A percentile compares a stretch with the other conserved stretches of the same genome.
Conservation (phyloP, 2,888 invertebrate species). For the Saturnia pavonia region DNA sequence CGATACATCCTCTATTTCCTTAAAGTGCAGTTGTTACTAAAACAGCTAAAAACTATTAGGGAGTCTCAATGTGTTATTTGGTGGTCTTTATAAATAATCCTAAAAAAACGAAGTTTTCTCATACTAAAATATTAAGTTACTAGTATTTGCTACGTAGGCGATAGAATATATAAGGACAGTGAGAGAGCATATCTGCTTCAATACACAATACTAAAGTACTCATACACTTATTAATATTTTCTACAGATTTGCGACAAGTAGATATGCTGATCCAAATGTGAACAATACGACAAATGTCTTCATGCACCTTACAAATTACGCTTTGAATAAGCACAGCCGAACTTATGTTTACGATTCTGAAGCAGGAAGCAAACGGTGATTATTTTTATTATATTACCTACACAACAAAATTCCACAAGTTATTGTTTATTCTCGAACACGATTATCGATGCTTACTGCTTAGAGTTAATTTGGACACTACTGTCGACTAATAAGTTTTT, state of each 20-base stretch:
- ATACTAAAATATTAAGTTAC: too few species aligned
- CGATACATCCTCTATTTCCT: too few species aligned
- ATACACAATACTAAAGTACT: background rate
- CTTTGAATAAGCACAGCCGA: constrained; percentile 94
- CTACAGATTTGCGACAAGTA: constrained; percentile 91
- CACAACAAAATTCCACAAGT: background rate
- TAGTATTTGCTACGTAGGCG: too few species aligned
- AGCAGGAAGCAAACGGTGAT: constrained; percentile 92
- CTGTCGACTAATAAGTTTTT: background rate
- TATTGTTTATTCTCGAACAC: background rate
- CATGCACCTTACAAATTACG: constrained; percentile 97
- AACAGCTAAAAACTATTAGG: too few species aligned
- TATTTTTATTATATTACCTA: background rate
- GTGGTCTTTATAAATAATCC: too few species aligned
- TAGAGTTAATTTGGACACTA: background rate
- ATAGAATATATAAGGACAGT: background rate
- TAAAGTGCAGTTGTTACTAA: too few species aligned
- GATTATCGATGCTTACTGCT: background rate
- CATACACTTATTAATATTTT: background rate
- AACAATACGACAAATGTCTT: constrained; percentile 93
- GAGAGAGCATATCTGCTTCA: background rate
- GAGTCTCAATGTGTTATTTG: too few species aligned
- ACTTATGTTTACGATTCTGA: constrained; percentile 92
- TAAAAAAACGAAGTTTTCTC: too few species aligned
- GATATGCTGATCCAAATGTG: constrained; percentile 91